phyloP scores from a whole-genome alignment of 2,888 invertebrate genomes.

The Brachypalpus laphriformis region DNA sequence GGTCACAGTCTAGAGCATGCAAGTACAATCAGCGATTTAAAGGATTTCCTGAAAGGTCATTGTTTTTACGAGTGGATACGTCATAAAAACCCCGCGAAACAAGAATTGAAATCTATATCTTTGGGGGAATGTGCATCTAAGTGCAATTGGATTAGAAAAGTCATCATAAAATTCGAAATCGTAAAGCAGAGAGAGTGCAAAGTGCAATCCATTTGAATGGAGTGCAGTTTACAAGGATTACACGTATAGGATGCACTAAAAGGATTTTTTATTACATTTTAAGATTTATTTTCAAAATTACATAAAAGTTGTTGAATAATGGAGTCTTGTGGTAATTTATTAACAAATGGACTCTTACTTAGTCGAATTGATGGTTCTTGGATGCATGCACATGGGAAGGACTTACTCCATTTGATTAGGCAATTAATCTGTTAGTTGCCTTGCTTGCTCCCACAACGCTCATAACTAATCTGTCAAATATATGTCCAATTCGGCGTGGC shows the following conservation, averaged over 20 bases:
- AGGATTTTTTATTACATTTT: constrained; percentile 7
- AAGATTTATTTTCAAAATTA: too few species aligned
- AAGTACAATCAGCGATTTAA: too few species aligned
- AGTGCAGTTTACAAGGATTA: neutral
- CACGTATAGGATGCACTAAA: neutral
- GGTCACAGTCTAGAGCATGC: neutral
- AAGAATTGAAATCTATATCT: neutral
- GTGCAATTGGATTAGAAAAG: constrained; percentile 19
- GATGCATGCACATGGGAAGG: too few species aligned
- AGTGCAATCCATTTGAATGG: too few species aligned
- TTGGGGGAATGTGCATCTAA: neutral
- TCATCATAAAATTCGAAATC: constrained; percentile 15
- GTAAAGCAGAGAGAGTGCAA: neutral
- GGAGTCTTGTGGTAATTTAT: neutral
- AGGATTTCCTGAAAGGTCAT: too few species aligned
- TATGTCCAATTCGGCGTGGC: constrained; percentile 6
- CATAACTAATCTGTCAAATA: neutral
- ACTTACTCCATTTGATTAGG: neutral
- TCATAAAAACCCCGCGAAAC: neutral
- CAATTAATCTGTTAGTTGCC: neutral
- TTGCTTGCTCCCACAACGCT: neutral
- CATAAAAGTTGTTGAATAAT: neutral
- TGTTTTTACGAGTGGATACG: too few species aligned
- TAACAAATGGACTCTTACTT: neutral
- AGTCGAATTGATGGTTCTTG: too few species aligned